Evolutionary conservation across 2,113 vertebrate genomes (phyloP).

Genomic region (Myrmecobius fasciatus): DNA sequence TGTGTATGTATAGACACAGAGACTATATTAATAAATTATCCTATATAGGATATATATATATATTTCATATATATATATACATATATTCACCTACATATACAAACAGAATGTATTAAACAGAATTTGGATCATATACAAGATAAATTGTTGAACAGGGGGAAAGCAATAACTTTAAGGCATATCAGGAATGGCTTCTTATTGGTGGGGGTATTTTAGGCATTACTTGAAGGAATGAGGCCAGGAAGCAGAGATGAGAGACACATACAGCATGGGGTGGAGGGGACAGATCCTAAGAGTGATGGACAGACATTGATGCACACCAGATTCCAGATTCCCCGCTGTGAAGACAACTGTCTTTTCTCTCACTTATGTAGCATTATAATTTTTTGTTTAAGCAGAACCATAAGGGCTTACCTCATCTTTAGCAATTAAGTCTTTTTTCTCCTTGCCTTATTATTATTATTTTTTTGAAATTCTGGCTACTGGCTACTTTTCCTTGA

Average conservation of each 20-base stretch:
- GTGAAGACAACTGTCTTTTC: not conserved
- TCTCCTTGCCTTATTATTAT: not conserved
- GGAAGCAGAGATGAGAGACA: not conserved
- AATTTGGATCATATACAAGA: not conserved
- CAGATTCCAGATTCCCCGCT: not conserved
- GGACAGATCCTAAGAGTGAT: not conserved
- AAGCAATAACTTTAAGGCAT: not conserved
- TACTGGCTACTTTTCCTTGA: not conserved
- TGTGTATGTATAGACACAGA: too few relatives aligned
- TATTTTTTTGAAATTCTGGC: not conserved
- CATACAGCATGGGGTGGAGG: not conserved
- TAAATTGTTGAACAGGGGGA: not conserved
- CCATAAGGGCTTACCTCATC: not conserved
- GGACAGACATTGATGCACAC: not conserved
- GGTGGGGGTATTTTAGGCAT: not conserved
- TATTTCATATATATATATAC: too few relatives aligned
- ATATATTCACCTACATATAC: too few relatives aligned
- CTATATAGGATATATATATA: too few relatives aligned
- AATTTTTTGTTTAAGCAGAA: not conserved
- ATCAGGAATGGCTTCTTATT: not conserved
- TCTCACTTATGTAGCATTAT: not conserved
- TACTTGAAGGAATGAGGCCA: not conserved
- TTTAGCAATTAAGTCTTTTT: not conserved
- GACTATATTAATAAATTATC: not conserved
- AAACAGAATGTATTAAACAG: too few relatives aligned